A percentile compares a stretch with the other conserved stretches of the same genome.
Evolutionary conservation across 1,140 invertebrate genomes (phyloP).

Genomic region (Brachionus rotundiformis): DNA sequence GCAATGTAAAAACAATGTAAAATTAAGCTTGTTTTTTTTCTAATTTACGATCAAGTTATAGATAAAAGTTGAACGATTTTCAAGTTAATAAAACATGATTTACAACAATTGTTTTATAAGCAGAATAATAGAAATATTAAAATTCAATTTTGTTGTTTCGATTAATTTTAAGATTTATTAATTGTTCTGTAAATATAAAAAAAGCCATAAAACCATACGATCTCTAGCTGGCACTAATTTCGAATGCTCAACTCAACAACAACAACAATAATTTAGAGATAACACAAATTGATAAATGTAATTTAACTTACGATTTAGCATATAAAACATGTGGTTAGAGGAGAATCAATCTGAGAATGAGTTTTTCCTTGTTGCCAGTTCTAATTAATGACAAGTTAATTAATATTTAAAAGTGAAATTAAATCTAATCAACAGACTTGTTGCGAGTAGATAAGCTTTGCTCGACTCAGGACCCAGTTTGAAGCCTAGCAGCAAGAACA

Average conservation of each 20-base stretch:
- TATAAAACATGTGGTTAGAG: constrained; percentile 36
- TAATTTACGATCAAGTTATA: neutral
- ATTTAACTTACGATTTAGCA: constrained; percentile 1
- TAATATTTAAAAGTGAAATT: constrained; percentile 7
- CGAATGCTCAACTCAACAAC: neutral
- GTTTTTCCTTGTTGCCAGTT: neutral
- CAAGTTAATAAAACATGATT: constrained; percentile 36
- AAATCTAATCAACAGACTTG: constrained; percentile 44
- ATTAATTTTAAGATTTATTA: constrained; percentile 31
- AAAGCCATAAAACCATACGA: constrained; percentile 30
- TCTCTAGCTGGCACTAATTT: constrained; percentile 28
- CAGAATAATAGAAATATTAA: neutral
- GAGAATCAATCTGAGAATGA: neutral
- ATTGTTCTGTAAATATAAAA: constrained; percentile 39
- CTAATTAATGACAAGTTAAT: constrained; percentile 51
- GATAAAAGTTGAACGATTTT: constrained; percentile 25
- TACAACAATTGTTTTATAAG: constrained; percentile 17
- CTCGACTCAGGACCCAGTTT: constrained; percentile 15
- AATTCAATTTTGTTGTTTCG: constrained; percentile 35
- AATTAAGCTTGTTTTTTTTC: neutral
- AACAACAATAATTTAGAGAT: constrained; percentile 11
- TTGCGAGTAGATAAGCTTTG: constrained; percentile 20
- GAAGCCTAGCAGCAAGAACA: constrained; percentile 20
- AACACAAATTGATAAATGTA: constrained; percentile 46
- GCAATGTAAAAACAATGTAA: neutral